A percentile compares a stretch with the other conserved stretches of the same genome.
phyloP scores from a whole-genome alignment of 1,140 invertebrate genomes.

The Drosophila burlai region DNA sequence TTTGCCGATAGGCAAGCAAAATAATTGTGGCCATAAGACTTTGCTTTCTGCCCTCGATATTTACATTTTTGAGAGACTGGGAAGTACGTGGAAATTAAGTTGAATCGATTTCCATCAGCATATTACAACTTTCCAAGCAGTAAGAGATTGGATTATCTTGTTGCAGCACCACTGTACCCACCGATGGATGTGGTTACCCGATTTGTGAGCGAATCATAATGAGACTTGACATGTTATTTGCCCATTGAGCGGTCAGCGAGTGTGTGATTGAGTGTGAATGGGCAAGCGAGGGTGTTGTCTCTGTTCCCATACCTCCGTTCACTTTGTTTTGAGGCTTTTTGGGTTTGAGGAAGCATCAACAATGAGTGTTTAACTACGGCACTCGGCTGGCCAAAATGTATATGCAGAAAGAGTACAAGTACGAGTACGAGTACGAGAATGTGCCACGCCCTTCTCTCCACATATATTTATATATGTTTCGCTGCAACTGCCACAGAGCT shows the following conservation, averaged over 20 bases:
- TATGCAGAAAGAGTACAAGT: not conserved
- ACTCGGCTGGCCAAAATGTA: slow-evolving; percentile 13
- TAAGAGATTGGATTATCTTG: not conserved
- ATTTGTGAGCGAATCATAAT: slow-evolving; percentile 72
- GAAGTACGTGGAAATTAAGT: not conserved
- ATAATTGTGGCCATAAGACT: slow-evolving; percentile 13
- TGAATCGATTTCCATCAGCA: not conserved
- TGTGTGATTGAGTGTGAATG: slow-evolving; percentile 55
- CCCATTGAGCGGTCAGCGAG: slow-evolving; percentile 64
- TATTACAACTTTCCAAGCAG: not conserved
- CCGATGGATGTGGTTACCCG: slow-evolving; percentile 45
- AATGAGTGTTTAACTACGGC: slow-evolving; percentile 38
- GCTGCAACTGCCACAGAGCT: slow-evolving; percentile 23
- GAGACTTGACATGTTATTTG: slow-evolving; percentile 84
- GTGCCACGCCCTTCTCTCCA: slow-evolving; percentile 37
- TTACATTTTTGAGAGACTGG: not conserved
- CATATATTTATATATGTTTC: slow-evolving; percentile 11
- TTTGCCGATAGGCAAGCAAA: slow-evolving; percentile 24
- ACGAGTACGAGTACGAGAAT: slow-evolving; percentile 11
- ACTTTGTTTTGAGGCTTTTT: slow-evolving; percentile 6
- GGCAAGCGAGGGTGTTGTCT: slow-evolving; percentile 10
- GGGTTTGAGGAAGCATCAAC: slow-evolving; percentile 13
- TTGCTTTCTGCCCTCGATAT: not conserved
- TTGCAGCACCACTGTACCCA: slow-evolving; percentile 17
- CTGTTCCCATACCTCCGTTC: not conserved